phyloP scores from a whole-genome alignment of 2,797 vertebrate genomes.

The Erethizon dorsatum region DNA sequence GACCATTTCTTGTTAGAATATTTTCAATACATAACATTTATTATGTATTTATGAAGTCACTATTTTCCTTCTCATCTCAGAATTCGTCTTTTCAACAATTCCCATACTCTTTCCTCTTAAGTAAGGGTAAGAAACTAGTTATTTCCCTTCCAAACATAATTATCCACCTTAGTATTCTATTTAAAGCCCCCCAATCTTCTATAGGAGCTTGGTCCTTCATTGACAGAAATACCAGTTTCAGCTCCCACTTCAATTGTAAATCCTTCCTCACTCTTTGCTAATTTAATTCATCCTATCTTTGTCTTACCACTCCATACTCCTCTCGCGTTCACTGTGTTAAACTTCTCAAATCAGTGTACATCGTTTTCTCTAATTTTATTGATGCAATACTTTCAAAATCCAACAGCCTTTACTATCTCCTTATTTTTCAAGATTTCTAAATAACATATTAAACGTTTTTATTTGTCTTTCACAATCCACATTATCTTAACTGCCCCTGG shows the following conservation, averaged over 20 bases:
- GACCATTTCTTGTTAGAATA: conserved; percentile 1
- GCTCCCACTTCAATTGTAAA: background rate
- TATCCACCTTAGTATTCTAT: conserved; percentile 23
- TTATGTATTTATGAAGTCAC: background rate
- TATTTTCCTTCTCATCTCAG: conserved; percentile 28
- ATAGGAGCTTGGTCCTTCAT: background rate
- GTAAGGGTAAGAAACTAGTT: conserved; percentile 24
- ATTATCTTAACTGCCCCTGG: background rate
- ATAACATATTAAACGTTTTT: background rate
- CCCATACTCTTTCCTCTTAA: conserved; percentile 69
- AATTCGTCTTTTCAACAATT: conserved; percentile 69
- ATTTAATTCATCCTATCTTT: conserved; percentile 48
- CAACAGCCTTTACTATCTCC: background rate
- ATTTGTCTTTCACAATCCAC: conserved; percentile 12
- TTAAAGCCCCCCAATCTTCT: background rate
- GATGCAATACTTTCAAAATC: conserved; percentile 32
- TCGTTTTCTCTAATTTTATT: conserved; percentile 54
- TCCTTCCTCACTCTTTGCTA: conserved; percentile 43
- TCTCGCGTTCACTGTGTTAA: conserved; percentile 44
- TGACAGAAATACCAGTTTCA: background rate
- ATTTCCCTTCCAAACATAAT: conserved; percentile 45
- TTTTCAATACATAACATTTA: conserved; percentile 11
- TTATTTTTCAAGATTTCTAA: conserved; percentile 57
- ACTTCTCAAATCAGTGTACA: conserved; percentile 21
- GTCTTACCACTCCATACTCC: conserved; percentile 40